Evolutionary conservation across 2,797 vertebrate species (phyloP).

Genomic region (Melanotaenia boesemani): DNA sequence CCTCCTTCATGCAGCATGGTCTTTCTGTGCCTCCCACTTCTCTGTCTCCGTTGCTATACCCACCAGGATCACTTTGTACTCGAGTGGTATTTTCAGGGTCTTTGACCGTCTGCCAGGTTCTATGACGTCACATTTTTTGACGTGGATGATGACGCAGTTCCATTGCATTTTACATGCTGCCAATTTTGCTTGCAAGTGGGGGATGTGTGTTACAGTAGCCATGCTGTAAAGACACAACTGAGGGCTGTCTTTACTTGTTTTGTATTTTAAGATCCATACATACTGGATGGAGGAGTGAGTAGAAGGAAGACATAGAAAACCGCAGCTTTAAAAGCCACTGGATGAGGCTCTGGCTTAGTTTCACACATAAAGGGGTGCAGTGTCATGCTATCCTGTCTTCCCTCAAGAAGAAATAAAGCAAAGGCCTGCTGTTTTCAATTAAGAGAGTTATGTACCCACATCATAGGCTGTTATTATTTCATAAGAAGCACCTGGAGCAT

Average conservation of each 20-base stretch:
- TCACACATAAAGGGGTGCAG: constrained; percentile 35
- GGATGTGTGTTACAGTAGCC: constrained; percentile 37
- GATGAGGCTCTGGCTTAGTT: constrained; percentile 20
- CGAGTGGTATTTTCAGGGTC: not conserved
- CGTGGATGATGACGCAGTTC: constrained; percentile 57
- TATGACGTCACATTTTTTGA: constrained; percentile 53
- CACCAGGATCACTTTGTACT: constrained; percentile 20
- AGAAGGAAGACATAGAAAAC: constrained; percentile 15
- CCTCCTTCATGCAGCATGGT: constrained; percentile 29
- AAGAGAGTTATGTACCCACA: constrained; percentile 41
- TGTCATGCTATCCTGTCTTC: constrained; percentile 36
- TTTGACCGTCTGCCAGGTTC: constrained; percentile 32
- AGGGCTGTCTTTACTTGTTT: constrained; percentile 30
- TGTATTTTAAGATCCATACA: constrained; percentile 14
- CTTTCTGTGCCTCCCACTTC: constrained; percentile 1
- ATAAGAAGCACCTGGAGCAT: constrained; percentile 56
- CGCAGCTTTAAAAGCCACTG: constrained; percentile 23
- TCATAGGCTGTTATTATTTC: constrained; percentile 54
- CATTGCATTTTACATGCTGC: constrained; percentile 29
- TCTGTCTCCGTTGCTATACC: not conserved
- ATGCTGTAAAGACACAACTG: constrained; percentile 36
- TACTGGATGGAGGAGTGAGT: constrained; percentile 5
- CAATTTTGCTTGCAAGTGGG: constrained; percentile 31
- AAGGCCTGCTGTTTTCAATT: constrained; percentile 70
- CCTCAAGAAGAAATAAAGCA: constrained; percentile 26